phyloP scores from a whole-genome alignment of 2,888 invertebrate species.

The Cosmopolites sordidus region DNA sequence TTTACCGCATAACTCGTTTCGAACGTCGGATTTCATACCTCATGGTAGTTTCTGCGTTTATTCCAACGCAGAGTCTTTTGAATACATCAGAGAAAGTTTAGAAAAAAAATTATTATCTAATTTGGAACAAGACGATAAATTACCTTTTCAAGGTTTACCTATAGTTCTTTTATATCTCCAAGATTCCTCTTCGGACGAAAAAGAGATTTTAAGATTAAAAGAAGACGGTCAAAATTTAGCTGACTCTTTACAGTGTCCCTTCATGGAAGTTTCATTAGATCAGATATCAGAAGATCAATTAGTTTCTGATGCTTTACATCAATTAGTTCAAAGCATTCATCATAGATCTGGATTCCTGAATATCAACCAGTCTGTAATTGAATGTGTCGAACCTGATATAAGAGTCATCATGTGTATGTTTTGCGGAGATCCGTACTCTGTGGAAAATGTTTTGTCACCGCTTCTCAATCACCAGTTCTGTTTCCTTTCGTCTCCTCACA shows the following conservation, averaged over 20 bases:
- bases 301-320: constrained; percentile 68
- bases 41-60: constrained; percentile 90
- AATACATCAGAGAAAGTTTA: constrained; percentile 85
- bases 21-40: constrained; percentile 81
- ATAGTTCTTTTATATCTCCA: constrained; percentile 88
- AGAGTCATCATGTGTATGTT: constrained; percentile 94
- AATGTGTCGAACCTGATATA: constrained; percentile 79
- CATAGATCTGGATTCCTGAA: constrained; percentile 72
- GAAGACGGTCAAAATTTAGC: constrained; percentile 88
- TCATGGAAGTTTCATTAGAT: constrained; percentile 72
- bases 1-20: constrained; percentile 74
- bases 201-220: constrained; percentile 77
- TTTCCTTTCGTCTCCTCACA: constrained; percentile 78
- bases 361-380: constrained; percentile 69
- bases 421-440: constrained; percentile 90
- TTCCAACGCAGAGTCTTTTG: constrained; percentile 86
- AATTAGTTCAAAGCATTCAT: constrained; percentile 71
- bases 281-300: constrained; percentile 62
- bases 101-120: constrained; percentile 87
- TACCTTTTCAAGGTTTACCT: constrained; percentile 81
- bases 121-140: constrained; percentile 83
- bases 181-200: constrained; percentile 76
- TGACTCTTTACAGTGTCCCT: constrained; percentile 82
- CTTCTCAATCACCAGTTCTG: constrained; percentile 83
- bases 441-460: constrained; percentile 85